Evolutionary conservation across 2,113 vertebrate species (phyloP), one percentile per base, ranked within the genome.

Genomic region (Ptyas mucosa): DNA sequence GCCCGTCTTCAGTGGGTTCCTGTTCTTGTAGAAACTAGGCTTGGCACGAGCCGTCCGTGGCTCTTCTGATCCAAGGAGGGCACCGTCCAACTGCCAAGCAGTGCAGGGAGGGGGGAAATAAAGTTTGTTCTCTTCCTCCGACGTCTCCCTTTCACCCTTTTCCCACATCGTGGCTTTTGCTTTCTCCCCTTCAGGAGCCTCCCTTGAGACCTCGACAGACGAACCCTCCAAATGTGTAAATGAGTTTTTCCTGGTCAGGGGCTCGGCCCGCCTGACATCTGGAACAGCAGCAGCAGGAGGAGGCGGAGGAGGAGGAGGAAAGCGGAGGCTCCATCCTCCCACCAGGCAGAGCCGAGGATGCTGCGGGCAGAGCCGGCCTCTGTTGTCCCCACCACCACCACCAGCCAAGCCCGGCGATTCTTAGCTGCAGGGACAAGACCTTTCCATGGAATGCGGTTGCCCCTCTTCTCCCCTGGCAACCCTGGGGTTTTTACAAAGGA

Each of bases 101-200:
- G 23, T 3, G n/a, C 14, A n/a, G 58, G 58, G 24, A 2, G 10
- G 24, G 26, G 26, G 21, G 11, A 12, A 54, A 61, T 24, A 61
- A 93, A 26, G 6, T 7, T 24, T 39, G 3, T 91, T 88, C 94
- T 20, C 49, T 51, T 51, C 69, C 93, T 96, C 93, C 94, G 69
- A 93, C 64, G 7, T 8, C 69, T 81, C 69, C 14, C 2, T 23
- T 34, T 1, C 8, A 3, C 26, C 14, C 12, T 18, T 0, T 49
- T 96, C 93, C 95, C 95, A 95, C 94, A 95, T 96, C 94, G 3
- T 0, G 18, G 18, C 29, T 96, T 43, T 96, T 96, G 46, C 93
- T 96, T 95, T 95, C 96, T 97, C 93, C 97, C 97, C 97, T 97
- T 95, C 97, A 98, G 97, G 97, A 98, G 96, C 94, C 96, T 98